Base-by-base conservation (phyloP, 2,797 vertebrate genomes). In the Silurus aristotelis region DNA sequence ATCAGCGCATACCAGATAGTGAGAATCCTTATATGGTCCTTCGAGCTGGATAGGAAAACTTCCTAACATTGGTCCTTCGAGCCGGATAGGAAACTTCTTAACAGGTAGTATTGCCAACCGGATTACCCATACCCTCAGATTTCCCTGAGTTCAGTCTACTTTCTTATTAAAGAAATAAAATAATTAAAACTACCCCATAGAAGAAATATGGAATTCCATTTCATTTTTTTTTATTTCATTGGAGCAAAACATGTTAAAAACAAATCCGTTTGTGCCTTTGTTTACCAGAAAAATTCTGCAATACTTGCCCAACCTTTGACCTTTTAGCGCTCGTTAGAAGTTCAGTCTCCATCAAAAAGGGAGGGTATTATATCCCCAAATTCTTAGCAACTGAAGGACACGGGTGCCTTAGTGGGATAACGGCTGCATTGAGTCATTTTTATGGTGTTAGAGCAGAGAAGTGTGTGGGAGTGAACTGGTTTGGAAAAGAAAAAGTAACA, bases 261-360 rank as follows among this genome's bases (percentile, higher is more conserved):
- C 60, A 52, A 55, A 88, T 84, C 82, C 90, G 83, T 91, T 92
- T 89, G 92, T 92, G 88, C 56, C 25, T 78, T 56, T 73, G 52
- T 87, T 87, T 87, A 90, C 87, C 89, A 55, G 84, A 31, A 68
- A 25, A 83, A 84, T 84, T 77, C 84, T 63, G 48, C 48, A 52
- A 10, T 52, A 78, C 90, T 88, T 91, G 89, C 66, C 79, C 83
- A 67, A 85, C 90, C 87, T 90, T 85, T 92, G 87, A 90, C 85
- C 86, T 38, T 31, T 55, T 68, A 46, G 66, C 58, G 67, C 67
- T 82, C 67, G 63, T 86, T 82, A 76, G 63, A 71, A 5, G 43
- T 43, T 77, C 66, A 25, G 66, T 67, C 10, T 79, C 22, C 52
- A 52, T 48, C 58, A 9, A 25, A 83, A 25, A 83, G 55, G 76